A percentile compares a stretch with the other conserved stretches of the same genome.
phyloP scores from a whole-genome alignment of 2,888 invertebrate genomes.

The Luffia ferchaultella region DNA sequence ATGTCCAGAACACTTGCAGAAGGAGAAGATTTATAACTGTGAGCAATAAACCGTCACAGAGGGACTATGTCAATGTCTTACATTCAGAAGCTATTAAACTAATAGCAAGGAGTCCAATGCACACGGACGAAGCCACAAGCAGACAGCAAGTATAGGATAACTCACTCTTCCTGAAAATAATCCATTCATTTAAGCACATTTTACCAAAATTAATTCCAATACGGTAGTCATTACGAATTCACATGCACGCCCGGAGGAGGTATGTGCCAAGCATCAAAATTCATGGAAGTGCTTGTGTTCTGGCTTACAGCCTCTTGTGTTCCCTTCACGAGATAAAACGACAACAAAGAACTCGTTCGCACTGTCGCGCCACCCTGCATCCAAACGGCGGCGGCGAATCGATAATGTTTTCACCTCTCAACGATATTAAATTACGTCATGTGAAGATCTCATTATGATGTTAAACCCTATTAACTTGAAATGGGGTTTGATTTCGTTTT shows the following conservation, averaged over 20 bases:
- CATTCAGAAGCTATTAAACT: neutral
- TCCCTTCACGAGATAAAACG: neutral
- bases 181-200: neutral
- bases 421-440: neutral
- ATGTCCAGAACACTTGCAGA: no score
- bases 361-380: neutral
- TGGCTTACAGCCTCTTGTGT: neutral
- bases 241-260: neutral
- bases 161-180: neutral
- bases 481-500: no score
- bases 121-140: no score
- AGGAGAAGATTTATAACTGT: no score
- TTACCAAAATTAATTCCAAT: neutral
- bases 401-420: neutral
- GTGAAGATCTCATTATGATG: no score
- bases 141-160: no score
- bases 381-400: neutral
- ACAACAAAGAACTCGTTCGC: neutral
- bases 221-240: neutral
- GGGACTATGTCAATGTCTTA: no score
- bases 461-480: no score
- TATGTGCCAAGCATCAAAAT: neutral
- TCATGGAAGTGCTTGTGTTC: neutral
- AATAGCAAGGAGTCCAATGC: neutral
- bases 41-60: no score